Evolutionary conservation across 30 jellyfish, hydroid and myxozoan species (phyloP).

Genomic region (Nemopilema nomurai): DNA sequence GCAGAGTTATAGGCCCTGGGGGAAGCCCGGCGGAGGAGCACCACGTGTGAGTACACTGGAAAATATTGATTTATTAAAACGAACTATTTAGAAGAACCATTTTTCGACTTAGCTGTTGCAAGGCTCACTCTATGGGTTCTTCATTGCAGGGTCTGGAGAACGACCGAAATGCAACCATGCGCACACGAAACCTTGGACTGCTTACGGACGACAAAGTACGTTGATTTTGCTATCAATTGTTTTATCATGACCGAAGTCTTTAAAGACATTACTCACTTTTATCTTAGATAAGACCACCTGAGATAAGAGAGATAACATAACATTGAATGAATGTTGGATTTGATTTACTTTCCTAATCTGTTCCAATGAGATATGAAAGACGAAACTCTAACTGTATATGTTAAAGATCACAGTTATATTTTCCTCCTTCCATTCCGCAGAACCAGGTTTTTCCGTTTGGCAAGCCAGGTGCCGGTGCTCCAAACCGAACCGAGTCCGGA

Average conservation of each 20-base stretch:
- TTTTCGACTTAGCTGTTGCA: too few species aligned
- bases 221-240: neutral
- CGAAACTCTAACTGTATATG: neutral
- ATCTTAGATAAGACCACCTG: neutral
- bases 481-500: constrained; percentile 91
- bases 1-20: constrained; percentile 72
- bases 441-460: constrained; percentile 79
- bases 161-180: constrained; percentile 31
- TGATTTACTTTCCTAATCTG: neutral
- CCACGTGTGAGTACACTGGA: constrained; percentile 68
- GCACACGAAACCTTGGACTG: constrained; percentile 42
- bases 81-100: too few species aligned
- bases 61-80: neutral
- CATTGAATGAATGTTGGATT: too few species aligned
- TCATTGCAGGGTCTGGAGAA: constrained; percentile 39
- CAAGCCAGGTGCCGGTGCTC: constrained; percentile 95
- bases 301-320: too few species aligned
- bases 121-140: neutral
- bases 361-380: neutral
- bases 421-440: neutral
- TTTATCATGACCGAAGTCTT: too few species aligned
- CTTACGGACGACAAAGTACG: constrained; percentile 43
- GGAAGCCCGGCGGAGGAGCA: constrained; percentile 97
- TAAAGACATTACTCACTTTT: too few species aligned
- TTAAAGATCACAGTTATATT: neutral